Percentiles rank a stretch among this genome's conserved stretches.
phyloP scores from a whole-genome alignment of 2,113 vertebrate species.

The Sceloporus undulatus region DNA sequence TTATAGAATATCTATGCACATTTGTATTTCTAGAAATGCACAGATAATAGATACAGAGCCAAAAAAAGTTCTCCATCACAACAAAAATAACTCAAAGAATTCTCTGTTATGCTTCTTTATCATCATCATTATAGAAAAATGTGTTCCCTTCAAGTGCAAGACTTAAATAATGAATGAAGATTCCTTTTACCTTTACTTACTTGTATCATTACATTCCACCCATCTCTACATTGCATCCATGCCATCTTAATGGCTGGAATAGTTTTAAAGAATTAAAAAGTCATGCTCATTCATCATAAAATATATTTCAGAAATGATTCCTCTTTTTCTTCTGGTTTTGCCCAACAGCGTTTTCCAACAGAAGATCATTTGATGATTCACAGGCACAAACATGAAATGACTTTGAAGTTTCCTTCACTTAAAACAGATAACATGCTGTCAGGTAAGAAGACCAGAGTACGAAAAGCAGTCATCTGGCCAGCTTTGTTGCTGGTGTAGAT shows the following conservation, averaged over 20 bases:
- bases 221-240: neutral
- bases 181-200: constrained; percentile 47
- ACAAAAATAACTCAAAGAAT: neutral
- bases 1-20: neutral
- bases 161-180: constrained; percentile 32
- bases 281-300: constrained; percentile 66
- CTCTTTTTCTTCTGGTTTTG: constrained; percentile 67
- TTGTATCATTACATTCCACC: constrained; percentile 36
- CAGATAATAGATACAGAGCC: neutral
- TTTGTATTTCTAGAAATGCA: neutral
- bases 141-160: neutral
- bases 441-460: constrained; percentile 84
- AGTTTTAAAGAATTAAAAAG: constrained; percentile 54
- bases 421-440: constrained; percentile 99
- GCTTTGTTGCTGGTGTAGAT: constrained; percentile 45
- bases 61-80: neutral
- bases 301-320: constrained; percentile 72
- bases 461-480: constrained; percentile 48
- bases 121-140: constrained; percentile 4
- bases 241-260: constrained; percentile 32
- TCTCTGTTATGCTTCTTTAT: neutral
- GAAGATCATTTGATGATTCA: constrained; percentile 99
- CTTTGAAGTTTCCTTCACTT: constrained; percentile 98
- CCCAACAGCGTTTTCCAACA: constrained; percentile 93
- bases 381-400: constrained; percentile 99